Evolutionary conservation across 2,113 vertebrate genomes (phyloP), one percentile per base, ranked within the genome.

Genomic region (Propithecus coquereli): DNA sequence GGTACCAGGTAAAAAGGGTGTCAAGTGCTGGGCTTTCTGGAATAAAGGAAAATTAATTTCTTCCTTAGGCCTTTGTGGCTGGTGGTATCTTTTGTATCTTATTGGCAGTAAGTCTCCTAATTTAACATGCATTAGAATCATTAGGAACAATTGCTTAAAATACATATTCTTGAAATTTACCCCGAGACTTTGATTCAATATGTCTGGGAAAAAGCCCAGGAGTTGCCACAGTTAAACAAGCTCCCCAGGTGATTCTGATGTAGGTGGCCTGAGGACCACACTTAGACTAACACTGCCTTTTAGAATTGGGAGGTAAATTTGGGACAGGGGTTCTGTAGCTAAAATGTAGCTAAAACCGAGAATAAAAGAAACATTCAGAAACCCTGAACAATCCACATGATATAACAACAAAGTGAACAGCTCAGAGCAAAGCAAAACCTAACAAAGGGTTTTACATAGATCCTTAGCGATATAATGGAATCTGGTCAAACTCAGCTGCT

Each of bases 41-140:
- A 34, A 73, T 23, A 94, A 96, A 65, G 57, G 45, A 68, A 94
- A 88, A 90, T 97, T 65, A 65, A 95, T 97, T 94, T 91, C 45
- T 92, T 94, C 37, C 61, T 92, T 95, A 79, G 43, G 10, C 30
- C 16, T 92, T 90, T 91, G 71, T 77, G 50, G 25, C 47, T 93
- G 83, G 27, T 70, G 37, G 45, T 45, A 76, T 92, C 23, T 76
- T 90, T 91, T 89, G 71, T 92, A 74, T 68, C n/a, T 61, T 94
- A n/a, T 68, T 96, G 84, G 50, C 65, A 63, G 3, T 8, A 1
- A 84, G 22, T 80, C 61, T 95, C 11, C 50, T 13, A 77, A 45
- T 84, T 87, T 76, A 87, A 95, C 32, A 30, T 95, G 65, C 7
- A 57, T 54, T 95, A 84, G 40, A 92, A 95, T 87, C 9, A 95